Evolutionary conservation across 1,140 invertebrate species (phyloP).

Genomic region (Formica exsecta): DNA sequence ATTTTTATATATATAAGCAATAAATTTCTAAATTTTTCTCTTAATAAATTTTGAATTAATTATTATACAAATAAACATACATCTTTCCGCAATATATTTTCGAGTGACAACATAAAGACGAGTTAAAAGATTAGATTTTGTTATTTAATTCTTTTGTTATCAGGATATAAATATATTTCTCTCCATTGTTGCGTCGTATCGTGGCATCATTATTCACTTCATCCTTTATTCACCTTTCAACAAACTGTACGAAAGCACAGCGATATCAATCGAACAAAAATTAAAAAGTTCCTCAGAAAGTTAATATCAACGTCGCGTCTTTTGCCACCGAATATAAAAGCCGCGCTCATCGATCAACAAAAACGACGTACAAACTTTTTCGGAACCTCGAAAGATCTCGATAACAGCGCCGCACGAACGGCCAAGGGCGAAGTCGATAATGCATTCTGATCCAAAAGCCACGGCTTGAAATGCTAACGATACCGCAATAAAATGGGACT

Average conservation of each 20-base stretch:
- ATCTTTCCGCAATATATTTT: not conserved
- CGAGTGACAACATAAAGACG: not conserved
- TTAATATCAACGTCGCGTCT: constrained; percentile 50
- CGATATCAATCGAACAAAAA: constrained; percentile 55
- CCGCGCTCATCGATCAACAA: constrained; percentile 54
- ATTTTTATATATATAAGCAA: constrained; percentile 31
- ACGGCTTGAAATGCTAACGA: constrained; percentile 46
- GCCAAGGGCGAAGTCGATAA: constrained; percentile 56
- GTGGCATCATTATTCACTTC: constrained; percentile 41
- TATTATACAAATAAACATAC: not conserved
- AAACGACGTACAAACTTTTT: constrained; percentile 61
- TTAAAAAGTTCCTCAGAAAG: constrained; percentile 53
- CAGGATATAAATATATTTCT: constrained; percentile 19
- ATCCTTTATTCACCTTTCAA: constrained; percentile 44
- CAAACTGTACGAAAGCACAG: constrained; percentile 28
- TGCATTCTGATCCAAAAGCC: constrained; percentile 49
- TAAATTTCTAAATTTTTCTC: constrained; percentile 7
- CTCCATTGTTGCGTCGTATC: constrained; percentile 29
- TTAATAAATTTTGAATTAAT: constrained; percentile 8
- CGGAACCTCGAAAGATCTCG: constrained; percentile 55
- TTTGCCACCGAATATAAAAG: constrained; percentile 56
- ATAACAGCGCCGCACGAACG: constrained; percentile 43
- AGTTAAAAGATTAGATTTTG: constrained; percentile 12
- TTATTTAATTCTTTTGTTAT: constrained; percentile 1
- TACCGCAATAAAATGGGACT: constrained; percentile 4